phyloP scores from a whole-genome alignment of 2,888 invertebrate species.

The Tryphoninae sp. region DNA sequence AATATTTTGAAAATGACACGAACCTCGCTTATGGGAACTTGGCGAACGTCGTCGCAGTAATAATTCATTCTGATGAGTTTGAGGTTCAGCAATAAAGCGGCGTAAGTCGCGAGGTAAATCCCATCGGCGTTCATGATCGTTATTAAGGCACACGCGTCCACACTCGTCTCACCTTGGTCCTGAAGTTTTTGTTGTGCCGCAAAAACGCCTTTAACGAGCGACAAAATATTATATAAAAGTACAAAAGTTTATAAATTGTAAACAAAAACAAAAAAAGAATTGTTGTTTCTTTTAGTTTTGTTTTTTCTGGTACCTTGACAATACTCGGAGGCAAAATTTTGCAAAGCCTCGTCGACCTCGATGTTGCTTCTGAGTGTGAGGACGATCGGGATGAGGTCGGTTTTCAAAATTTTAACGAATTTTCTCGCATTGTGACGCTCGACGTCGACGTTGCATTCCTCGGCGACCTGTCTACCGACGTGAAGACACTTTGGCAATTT shows the following conservation, averaged over 20 bases:
- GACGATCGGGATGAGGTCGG: constrained; percentile 89
- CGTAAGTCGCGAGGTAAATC: constrained; percentile 94
- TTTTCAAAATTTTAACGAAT: constrained; percentile 90
- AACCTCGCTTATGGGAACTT: constrained; percentile 83
- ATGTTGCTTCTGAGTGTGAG: constrained; percentile 90
- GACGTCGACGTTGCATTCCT: constrained; percentile 90
- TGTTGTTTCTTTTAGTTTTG: not conserved
- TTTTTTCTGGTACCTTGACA: constrained; percentile 86
- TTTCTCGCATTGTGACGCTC: constrained; percentile 93
- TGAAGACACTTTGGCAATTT: constrained; percentile 84
- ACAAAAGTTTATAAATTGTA: constrained; percentile 13
- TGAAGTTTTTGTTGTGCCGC: constrained; percentile 77
- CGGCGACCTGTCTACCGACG: constrained; percentile 80
- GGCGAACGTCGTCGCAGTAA: constrained; percentile 83
- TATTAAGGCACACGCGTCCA: constrained; percentile 83
- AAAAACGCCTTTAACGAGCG: constrained; percentile 73
- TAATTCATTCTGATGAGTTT: constrained; percentile 90
- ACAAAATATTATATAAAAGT: not conserved
- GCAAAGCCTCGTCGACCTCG: constrained; percentile 95
- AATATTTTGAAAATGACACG: constrained; percentile 22
- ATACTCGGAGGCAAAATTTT: constrained; percentile 95
- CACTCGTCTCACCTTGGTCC: constrained; percentile 72
- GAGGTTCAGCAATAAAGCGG: constrained; percentile 91
- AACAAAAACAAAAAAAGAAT: constrained; percentile 82
- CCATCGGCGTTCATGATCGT: constrained; percentile 97